Conservation (phyloP, 2,888 invertebrate genomes). For the Caenorhabditis becei region DNA sequence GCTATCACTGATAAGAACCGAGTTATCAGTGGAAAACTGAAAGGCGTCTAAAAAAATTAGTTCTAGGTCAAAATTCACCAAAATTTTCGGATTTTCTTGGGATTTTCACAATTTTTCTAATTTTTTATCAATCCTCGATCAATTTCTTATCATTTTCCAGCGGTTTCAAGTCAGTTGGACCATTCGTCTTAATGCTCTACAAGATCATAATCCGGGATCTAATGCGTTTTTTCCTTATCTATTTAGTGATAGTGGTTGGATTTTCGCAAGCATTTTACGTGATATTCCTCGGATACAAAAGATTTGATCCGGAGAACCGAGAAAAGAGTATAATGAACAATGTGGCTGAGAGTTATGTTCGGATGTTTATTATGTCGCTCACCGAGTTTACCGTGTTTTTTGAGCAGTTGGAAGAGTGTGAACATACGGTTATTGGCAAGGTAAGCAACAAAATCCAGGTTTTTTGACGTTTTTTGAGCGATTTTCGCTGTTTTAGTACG, state of each 20-base stretch:
- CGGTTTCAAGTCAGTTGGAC: slow-evolving; percentile 97
- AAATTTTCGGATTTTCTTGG: too few species aligned
- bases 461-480: background rate
- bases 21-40: background rate
- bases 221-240: slow-evolving; percentile 96
- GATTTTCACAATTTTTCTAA: too few species aligned
- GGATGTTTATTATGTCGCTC: slow-evolving; percentile 92
- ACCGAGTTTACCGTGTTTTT: slow-evolving; percentile 96
- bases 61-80: too few species aligned
- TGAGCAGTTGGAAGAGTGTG: slow-evolving; percentile 88
- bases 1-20: background rate
- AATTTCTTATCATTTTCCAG: slow-evolving; percentile 84
- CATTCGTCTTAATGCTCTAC: slow-evolving; percentile 99
- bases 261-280: slow-evolving; percentile 90
- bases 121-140: background rate
- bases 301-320: slow-evolving; percentile 50
- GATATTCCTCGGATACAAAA: slow-evolving; percentile 78
- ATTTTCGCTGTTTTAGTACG: background rate
- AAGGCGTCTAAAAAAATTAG: too few species aligned
- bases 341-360: slow-evolving; percentile 94
- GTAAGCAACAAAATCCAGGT: slow-evolving; percentile 38
- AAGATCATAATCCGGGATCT: slow-evolving; percentile 98
- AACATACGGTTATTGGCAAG: slow-evolving; percentile 86
- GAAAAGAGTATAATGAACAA: slow-evolving; percentile 83
- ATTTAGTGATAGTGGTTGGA: slow-evolving; percentile 95